A percentile compares a stretch with the other conserved stretches of the same genome.
These are phyloP conservation scores for Aplysina aerophoba DNA, from an alignment of 37 sponge, comb jelly and placozoan species.

Conservation along the genomic window DNA sequence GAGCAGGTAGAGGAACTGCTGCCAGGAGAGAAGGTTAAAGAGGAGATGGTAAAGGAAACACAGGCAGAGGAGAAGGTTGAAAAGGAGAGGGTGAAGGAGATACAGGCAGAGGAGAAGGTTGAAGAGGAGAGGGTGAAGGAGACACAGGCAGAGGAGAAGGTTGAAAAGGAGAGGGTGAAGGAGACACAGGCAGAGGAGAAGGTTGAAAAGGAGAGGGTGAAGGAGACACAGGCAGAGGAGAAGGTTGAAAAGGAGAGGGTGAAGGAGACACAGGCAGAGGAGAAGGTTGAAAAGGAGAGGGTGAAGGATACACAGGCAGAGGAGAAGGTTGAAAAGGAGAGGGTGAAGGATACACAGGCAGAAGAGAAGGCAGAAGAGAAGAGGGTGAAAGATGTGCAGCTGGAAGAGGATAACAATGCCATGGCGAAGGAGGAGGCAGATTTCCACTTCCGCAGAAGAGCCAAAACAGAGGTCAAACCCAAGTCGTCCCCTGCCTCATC, in stretches of 20 bases:
- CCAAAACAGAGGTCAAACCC: neutral
- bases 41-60: neutral
- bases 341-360: neutral
- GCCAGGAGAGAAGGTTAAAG: neutral
- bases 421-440: constrained; percentile 5
- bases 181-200: neutral
- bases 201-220: neutral
- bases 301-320: neutral
- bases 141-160: neutral
- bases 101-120: neutral
- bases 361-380: neutral
- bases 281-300: neutral
- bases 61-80: constrained; percentile 26
- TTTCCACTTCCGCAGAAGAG: neutral
- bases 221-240: neutral
- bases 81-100: neutral
- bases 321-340: neutral
- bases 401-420: neutral
- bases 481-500: neutral
- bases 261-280: neutral
- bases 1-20: neutral
- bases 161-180: neutral
- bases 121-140: constrained; percentile 37
- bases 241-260: neutral
- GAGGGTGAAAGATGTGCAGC: neutral